Evolutionary conservation across 53 echinoderm and acorn worm species (phyloP).

Genomic region (Stichopus horrens): DNA sequence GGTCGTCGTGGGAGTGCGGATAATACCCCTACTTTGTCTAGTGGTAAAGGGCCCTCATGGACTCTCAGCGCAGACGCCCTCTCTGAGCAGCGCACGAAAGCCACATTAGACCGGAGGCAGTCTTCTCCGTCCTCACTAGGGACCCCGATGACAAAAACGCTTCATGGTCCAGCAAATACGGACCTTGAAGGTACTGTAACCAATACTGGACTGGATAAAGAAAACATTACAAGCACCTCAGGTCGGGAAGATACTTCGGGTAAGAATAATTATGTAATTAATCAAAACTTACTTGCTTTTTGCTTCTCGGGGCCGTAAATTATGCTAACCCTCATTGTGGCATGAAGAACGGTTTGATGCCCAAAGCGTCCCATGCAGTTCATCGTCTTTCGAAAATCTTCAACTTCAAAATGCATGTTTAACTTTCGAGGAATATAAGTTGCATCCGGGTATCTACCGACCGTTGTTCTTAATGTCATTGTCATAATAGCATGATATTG

Average conservation of each 20-base stretch:
- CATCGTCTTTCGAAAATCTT: no score
- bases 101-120: slow-evolving; percentile 67
- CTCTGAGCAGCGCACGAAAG: slow-evolving; percentile 40
- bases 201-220: not conserved
- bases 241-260: not conserved
- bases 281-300: no score
- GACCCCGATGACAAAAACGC: not conserved
- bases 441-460: no score
- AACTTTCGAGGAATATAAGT: no score
- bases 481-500: no score
- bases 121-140: slow-evolving; percentile 63
- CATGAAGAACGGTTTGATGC: no score
- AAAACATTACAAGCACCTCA: not conserved
- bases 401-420: no score
- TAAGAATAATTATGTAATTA: not conserved
- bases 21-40: slow-evolving; percentile 22
- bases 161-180: not conserved
- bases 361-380: no score
- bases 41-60: slow-evolving; percentile 28
- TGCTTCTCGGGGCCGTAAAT: no score
- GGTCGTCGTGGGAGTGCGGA: slow-evolving; percentile 63
- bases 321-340: no score
- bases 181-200: not conserved
- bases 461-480: no score
- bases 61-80: not conserved